Evolutionary conservation across 1,140 invertebrate genomes (phyloP).

Genomic region (Dryas iulia): DNA sequence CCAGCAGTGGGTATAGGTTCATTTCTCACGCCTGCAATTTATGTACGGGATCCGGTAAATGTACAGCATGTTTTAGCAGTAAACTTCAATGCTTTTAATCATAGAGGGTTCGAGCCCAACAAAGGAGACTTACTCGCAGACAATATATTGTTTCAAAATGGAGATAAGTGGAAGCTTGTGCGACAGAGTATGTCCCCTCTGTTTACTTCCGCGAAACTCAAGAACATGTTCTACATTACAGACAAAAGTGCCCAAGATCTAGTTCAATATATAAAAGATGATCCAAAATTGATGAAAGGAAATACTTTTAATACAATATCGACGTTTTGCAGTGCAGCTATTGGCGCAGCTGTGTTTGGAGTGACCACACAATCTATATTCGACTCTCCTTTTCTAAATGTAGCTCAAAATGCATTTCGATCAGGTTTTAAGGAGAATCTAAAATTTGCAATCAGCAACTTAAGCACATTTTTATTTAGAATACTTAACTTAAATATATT

Average conservation of each 20-base stretch:
- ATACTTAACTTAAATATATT: slow-evolving; percentile 34
- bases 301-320: slow-evolving; percentile 29
- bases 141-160: slow-evolving; percentile 76
- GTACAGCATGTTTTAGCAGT: slow-evolving; percentile 73
- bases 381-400: slow-evolving; percentile 44
- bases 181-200: slow-evolving; percentile 69
- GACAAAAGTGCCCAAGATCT: slow-evolving; percentile 56
- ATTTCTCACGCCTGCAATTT: slow-evolving; percentile 62
- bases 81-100: slow-evolving; percentile 76
- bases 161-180: slow-evolving; percentile 67
- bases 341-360: slow-evolving; percentile 45
- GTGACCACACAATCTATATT: slow-evolving; percentile 40
- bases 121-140: slow-evolving; percentile 79
- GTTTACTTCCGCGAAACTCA: slow-evolving; percentile 72
- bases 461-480: slow-evolving; percentile 27
- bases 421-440: slow-evolving; percentile 30
- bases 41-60: slow-evolving; percentile 76
- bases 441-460: slow-evolving; percentile 29
- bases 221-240: slow-evolving; percentile 69
- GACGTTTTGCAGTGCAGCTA: slow-evolving; percentile 42
- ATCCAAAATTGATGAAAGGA: slow-evolving; percentile 34
- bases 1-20: slow-evolving; percentile 59
- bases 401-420: slow-evolving; percentile 30
- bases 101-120: slow-evolving; percentile 74
- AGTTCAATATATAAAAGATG: slow-evolving; percentile 36